These are phyloP conservation scores for Chydorus sphaericus DNA, from an alignment of 2,888 invertebrate genomes.

Conservation along the genomic window DNA sequence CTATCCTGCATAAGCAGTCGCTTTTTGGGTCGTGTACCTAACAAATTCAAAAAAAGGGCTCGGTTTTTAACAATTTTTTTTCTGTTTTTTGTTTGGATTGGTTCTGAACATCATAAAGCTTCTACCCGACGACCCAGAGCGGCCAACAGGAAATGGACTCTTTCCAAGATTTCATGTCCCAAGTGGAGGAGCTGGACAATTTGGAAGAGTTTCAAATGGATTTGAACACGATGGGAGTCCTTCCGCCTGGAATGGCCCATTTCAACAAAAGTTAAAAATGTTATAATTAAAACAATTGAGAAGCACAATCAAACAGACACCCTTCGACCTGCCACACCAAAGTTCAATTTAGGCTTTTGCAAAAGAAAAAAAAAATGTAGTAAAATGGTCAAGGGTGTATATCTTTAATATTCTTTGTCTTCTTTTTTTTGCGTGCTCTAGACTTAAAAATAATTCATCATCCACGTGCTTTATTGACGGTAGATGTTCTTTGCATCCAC, in stretches of 20 bases:
- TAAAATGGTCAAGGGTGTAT: too few relatives aligned
- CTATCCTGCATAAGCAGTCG: constrained; percentile 13
- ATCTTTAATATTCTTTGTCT: too few relatives aligned
- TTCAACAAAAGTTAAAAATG: not conserved
- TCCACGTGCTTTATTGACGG: too few relatives aligned
- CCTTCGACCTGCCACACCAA: not conserved
- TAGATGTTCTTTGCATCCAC: too few relatives aligned
- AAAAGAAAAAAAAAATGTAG: not conserved
- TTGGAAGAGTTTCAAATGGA: constrained; percentile 13
- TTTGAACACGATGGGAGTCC: constrained; percentile 9
- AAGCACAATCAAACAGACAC: not conserved
- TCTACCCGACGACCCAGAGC: not conserved
- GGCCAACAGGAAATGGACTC: constrained; percentile 1
- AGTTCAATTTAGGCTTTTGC: not conserved
- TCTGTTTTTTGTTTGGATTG: not conserved
- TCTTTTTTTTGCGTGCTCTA: too few relatives aligned
- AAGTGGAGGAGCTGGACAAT: constrained; percentile 13
- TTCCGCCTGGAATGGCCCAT: constrained; percentile 3
- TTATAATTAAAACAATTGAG: not conserved
- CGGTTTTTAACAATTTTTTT: constrained; percentile 7
- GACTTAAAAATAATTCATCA: too few relatives aligned
- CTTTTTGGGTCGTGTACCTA: not conserved
- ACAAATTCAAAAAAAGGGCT: constrained; percentile 11
- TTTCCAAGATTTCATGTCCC: constrained; percentile 12
- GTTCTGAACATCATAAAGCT: constrained; percentile 2